Evolutionary conservation across 2,797 vertebrate genomes (phyloP), one percentile per base, ranked within the genome.

Genomic region (Heteromormyrus szaboi): DNA sequence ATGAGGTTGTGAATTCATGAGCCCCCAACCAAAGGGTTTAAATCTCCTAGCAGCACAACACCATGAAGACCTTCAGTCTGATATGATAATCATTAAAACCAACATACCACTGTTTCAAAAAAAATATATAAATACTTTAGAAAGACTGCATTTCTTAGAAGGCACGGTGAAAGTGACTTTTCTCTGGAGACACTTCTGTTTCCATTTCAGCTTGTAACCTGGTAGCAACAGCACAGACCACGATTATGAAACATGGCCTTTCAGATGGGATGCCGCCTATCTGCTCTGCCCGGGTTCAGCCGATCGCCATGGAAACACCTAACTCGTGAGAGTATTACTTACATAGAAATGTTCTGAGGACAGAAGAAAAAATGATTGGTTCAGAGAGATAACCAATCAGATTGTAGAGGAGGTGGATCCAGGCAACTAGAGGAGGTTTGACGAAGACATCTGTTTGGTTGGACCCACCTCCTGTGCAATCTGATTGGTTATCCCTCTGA

Each of bases 131-230:
- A 68, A 76, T 86, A 22, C 6, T 37, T 92, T 92, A 91, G 94
- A 89, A 94, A 94, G 93, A 95, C 95, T 96, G 95, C 96, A 96
- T 96, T 93, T 95, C 50, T 84, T 88, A 95, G 91, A 93, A 93
- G 94, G 94, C 90, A 96, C 94, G 91, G 92, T 81, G 41, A 81
- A 81, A 96, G 96, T 96, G 96, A 96, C 96, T 96, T 53, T 96
- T 94, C 95, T 93, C 94, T 90, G 93, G 95, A 94, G 94, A 93
- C 94, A 3, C 8, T 62, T 22, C 95, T 94, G 94, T 94, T 94
- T 93, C 90, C 79, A 79, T 65, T 62, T 62, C 59, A 83, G 41
- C 76, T 59, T 59, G 25, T 59, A 5, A 88, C 76, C 22, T n/a
- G 19, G 76, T n/a, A 19, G 19, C 41, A n/a, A 81, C 41, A 81